Evolutionary conservation across 1,140 invertebrate species (phyloP), one percentile per base, ranked within the genome.

Genomic region (Drosophila teissieri): DNA sequence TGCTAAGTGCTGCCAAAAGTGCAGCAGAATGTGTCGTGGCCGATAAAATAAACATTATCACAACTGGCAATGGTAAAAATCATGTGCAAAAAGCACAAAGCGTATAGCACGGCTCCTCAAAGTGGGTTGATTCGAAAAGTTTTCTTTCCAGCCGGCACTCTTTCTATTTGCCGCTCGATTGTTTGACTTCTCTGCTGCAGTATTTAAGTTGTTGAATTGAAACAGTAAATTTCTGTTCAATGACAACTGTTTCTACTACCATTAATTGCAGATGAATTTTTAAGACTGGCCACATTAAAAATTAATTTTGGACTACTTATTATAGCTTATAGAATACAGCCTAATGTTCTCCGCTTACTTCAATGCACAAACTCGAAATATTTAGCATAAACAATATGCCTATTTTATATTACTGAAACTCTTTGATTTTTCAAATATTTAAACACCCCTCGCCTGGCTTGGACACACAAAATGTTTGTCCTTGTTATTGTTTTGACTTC

Each of bases 21-120:
- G 84, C 84, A 88, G 84, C 84, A 89, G 84, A 88, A 88, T 88
- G 83, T 88, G 83, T 88, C 84, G 83, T 88, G 83, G 83, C 83
- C 83, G 83, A 88, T 88, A 88, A 89, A 83, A 88, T 88, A 88
- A 88, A 88, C 83, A 88, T 88, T 88, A 88, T 88, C 83, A 88
- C 83, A 88, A 88, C 83, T 88, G 83, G 83, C 84, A 88, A 89
- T 88, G 76, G 65, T 79, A 88, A 88, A 88, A 89, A 88, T 88
- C 83, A 89, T 88, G 83, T 83, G 80, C 61, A 83, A 88, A 88
- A 88, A 72, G 75, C 83, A 88, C 84, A 75, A 64, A 68, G 64
- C 74, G 79, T 55, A 69, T 55, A 73, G 61, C 55, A 60, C 44
- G n/a, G 24, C 42, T 52, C 51, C 51, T 40, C 19, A 46, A 64